Base-by-base conservation (phyloP, 2,888 invertebrate species). In the Geophilus truncorum region DNA sequence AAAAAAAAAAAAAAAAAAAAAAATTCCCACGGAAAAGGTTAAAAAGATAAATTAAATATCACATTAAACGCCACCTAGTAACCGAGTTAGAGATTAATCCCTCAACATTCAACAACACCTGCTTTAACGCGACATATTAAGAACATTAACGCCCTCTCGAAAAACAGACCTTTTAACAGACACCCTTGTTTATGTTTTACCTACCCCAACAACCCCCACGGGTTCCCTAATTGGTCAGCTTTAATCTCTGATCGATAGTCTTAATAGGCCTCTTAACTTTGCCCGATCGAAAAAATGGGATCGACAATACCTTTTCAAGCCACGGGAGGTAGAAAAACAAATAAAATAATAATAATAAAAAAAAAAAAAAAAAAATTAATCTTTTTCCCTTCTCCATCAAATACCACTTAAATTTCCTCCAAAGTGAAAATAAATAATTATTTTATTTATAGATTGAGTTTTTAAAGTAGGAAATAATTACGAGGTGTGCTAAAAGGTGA, bases 211-310 rank as follows among this genome's bases (percentile, higher is more conserved):
- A 70, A 25, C 28, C 70, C 70, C 70, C 23, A 70, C 4, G 28
- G 28, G 28, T n/a, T 70, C 28, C 70, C 70, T 70, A 70, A 70
- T 70, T 70, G 70, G 70, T 70, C 70, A 70, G 70, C 70, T 70
- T 70, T 70, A 70, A 70, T 70, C 25, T 25, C 28, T 70, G 28
- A 70, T 70, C 70, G n/a, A 70, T 70, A 70, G n/a, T 70, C 70
- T 70, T 70, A 70, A 70, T 70, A 70, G 70, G 0, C 6, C 70
- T 1, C 18, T 21, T 25, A 28, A 5, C 1, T 28, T 2, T 15
- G 1, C 4, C 32, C 5, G 9, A 32, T 32, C 32, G 18, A 18
- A 18, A 51, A 10, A 18, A 12, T 12, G 57, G 15, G 62, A 62
- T 21, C 57, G 23, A 3, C 18, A 62, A 62, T 25, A 25, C 9